These are phyloP conservation scores for Eupleurogrammus muticus DNA, from an alignment of 2,797 vertebrate genomes.

Conservation along the genomic window DNA sequence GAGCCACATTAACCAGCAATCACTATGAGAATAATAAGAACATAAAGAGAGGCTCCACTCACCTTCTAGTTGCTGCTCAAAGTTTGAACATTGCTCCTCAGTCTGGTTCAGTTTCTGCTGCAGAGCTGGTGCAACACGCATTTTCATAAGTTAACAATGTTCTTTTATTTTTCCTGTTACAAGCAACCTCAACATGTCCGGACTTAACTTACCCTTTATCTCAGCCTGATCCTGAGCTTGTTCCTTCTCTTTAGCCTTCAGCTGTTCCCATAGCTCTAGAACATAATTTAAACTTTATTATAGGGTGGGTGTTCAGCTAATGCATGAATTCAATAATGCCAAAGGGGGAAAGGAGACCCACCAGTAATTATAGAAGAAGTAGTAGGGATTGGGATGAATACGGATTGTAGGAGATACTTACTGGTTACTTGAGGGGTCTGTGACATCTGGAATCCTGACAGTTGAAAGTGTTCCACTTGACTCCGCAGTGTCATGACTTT, in stretches of 20 bases:
- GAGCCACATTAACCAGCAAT: neutral
- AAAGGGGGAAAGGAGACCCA: slow-evolving; percentile 20
- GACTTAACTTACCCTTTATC: slow-evolving; percentile 45
- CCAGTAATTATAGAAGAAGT: slow-evolving; percentile 13
- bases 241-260: slow-evolving; percentile 22
- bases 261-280: slow-evolving; percentile 45
- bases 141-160: neutral
- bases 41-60: neutral
- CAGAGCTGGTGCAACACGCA: slow-evolving; percentile 36
- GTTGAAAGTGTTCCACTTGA: slow-evolving; percentile 43
- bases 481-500: slow-evolving; percentile 44
- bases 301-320: neutral
- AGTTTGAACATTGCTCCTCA: neutral
- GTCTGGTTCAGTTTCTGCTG: slow-evolving; percentile 44
- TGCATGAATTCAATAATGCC: neutral
- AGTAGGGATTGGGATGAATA: too few relatives aligned
- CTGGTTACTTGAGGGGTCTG: neutral
- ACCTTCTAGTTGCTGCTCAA: slow-evolving; percentile 26
- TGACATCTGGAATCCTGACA: neutral
- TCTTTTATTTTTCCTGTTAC: neutral
- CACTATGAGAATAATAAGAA: too few relatives aligned
- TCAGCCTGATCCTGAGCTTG: slow-evolving; percentile 6
- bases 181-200: neutral
- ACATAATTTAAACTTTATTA: neutral
- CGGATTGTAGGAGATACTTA: slow-evolving; percentile 22